Conservation (phyloP, 2,888 invertebrate genomes). For the Limnephilus auricula region DNA sequence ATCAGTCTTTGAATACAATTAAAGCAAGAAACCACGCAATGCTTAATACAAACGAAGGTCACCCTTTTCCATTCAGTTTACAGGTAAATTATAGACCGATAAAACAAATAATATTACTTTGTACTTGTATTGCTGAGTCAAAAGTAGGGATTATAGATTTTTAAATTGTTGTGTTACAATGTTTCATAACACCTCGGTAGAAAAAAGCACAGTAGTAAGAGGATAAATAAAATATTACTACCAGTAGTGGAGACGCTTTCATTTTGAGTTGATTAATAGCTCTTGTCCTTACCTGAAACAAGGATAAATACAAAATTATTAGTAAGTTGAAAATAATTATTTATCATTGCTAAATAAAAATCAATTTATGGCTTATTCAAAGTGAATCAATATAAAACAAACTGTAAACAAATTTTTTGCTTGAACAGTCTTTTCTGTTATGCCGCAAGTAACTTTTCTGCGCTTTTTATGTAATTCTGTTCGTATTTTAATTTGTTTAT, state of each 20-base stretch:
- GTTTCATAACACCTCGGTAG: no score
- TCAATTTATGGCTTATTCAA: neutral
- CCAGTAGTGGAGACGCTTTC: neutral
- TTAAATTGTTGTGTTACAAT: no score
- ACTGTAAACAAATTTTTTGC: no score
- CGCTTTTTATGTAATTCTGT: no score
- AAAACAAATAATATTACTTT: no score
- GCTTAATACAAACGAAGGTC: neutral
- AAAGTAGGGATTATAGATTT: no score
- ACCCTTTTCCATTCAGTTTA: neutral
- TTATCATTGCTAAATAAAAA: neutral
- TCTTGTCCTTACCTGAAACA: constrained; percentile 50
- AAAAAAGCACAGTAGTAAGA: neutral
- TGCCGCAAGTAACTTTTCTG: no score
- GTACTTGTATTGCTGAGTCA: no score
- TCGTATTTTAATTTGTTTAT: no score
- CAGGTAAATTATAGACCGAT: no score
- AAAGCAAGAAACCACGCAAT: neutral
- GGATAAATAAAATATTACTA: neutral
- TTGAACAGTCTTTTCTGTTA: no score
- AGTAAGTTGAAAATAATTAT: neutral
- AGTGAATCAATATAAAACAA: no score
- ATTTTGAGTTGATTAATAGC: neutral
- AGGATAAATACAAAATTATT: constrained; percentile 20
- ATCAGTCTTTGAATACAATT: neutral